Evolutionary conservation across 2,888 invertebrate genomes (phyloP), one percentile per base, ranked within the genome.

Genomic region (Campopleginae sp.): DNA sequence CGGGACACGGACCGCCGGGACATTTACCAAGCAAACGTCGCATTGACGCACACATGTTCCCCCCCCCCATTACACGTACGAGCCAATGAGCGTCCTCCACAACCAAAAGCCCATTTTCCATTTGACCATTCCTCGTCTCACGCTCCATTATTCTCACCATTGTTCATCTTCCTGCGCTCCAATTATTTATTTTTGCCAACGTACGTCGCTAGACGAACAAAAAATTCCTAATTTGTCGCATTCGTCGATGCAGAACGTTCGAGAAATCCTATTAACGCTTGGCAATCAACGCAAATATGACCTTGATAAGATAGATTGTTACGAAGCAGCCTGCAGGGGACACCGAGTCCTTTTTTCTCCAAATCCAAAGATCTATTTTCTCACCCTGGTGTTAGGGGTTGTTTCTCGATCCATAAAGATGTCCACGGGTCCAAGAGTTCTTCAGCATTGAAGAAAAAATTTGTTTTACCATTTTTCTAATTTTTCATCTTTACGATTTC

Each of bases 41-140:
- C 58, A 44, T 74, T 65, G 70, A 71, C 51, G 75, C 75, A 80
- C 63, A 58, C 48, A 75, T 68, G 54, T 27, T 75, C 66, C 48
- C 46, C 66, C 48, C 46, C 51, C 46, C 51, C 44, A 10, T 75
- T 48, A 58, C 58, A 58, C 14, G 27, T 46, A 12, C 48, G 38
- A 48, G 58, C 80, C 80, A 70, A 80, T 75, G 83, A 75, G 79
- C 76, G 81, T 84, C 81, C 68, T 51, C 82, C 44, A 77, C 78
- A 70, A 77, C 86, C 66, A 83, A 75, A 85, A 70, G 51, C 72
- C 81, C 70, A 68, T 82, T 85, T 68, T 65, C 81, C 68, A 78
- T 78, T 85, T 46, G 42, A n/a, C 71, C 54, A 80, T 63, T 33
- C 38, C 42, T 76, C 65, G 23, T 17, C 38, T 33, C 54, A 65